Conservation (phyloP, 64 coral and sea anemone genomes). For the Anthopleura sola region DNA sequence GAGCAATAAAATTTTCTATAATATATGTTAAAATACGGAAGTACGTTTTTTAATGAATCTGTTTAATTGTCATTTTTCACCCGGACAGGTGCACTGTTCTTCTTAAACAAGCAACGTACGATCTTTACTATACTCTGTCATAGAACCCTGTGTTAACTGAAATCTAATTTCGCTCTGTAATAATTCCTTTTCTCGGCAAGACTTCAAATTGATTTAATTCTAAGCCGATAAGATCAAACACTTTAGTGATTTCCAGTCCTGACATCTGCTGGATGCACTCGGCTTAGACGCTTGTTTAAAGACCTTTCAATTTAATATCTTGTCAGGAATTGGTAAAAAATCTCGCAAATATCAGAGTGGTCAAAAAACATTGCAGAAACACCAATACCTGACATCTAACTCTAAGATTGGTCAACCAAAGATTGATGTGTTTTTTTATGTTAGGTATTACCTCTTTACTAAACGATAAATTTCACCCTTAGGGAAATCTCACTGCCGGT, state of each 20-base stretch:
- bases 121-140: background rate
- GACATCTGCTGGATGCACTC: conserved; percentile 4
- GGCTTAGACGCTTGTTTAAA: conserved; percentile 23
- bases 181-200: background rate
- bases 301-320: conserved; percentile 6
- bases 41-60: conserved; percentile 16
- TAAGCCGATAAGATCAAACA: conserved; percentile 20
- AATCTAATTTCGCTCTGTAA: background rate
- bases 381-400: background rate
- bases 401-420: conserved; percentile 5
- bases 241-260: conserved; percentile 9
- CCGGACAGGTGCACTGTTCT: background rate
- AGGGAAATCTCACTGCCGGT: conserved; percentile 17
- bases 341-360: background rate
- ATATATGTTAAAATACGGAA: conserved; percentile 3
- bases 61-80: conserved; percentile 18
- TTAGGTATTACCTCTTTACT: background rate
- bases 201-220: conserved; percentile 23
- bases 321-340: background rate
- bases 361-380: background rate
- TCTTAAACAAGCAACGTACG: conserved; percentile 12
- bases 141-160: background rate
- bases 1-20: conserved; percentile 7
- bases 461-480: conserved; percentile 22
- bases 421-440: conserved; percentile 24